phyloP scores from a whole-genome alignment of 2,888 invertebrate species.

The Beris chalybata region DNA sequence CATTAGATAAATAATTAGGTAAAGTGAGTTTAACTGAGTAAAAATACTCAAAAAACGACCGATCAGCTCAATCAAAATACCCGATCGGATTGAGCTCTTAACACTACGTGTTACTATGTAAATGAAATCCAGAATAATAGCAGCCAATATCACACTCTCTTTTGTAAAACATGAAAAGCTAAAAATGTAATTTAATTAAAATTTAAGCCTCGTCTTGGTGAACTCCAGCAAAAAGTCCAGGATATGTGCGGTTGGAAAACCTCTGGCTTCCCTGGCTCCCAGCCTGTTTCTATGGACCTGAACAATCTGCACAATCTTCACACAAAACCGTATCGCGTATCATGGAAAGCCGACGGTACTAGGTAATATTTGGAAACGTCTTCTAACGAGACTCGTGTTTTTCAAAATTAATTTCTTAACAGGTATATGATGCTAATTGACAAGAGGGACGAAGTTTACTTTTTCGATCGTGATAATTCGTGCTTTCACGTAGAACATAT shows the following conservation, averaged over 20 bases:
- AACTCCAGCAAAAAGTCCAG: constrained; percentile 76
- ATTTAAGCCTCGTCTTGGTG: constrained; percentile 57
- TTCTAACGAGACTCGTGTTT: not conserved
- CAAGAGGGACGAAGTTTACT: constrained; percentile 81
- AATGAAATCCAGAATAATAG: too few species aligned
- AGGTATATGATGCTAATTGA: constrained; percentile 96
- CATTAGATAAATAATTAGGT: too few species aligned
- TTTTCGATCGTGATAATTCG: constrained; percentile 93
- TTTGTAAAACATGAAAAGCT: too few species aligned
- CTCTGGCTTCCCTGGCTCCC: constrained; percentile 91
- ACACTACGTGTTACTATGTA: too few species aligned
- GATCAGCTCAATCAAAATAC: too few species aligned
- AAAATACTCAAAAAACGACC: too few species aligned
- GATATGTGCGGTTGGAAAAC: constrained; percentile 77
- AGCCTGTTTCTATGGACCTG: constrained; percentile 95
- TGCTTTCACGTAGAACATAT: constrained; percentile 83
- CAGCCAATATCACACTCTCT: too few species aligned
- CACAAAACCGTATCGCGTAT: constrained; percentile 88
- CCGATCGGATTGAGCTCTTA: too few species aligned
- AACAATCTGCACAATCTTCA: constrained; percentile 75
- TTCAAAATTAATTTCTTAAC: constrained; percentile 10
- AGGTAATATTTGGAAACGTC: constrained; percentile 60
- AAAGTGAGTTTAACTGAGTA: too few species aligned
- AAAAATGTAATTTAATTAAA: not conserved
- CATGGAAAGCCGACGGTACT: constrained; percentile 99